Base-by-base conservation (phyloP, 2,113 vertebrate species). In the Eurystomus gularis region DNA sequence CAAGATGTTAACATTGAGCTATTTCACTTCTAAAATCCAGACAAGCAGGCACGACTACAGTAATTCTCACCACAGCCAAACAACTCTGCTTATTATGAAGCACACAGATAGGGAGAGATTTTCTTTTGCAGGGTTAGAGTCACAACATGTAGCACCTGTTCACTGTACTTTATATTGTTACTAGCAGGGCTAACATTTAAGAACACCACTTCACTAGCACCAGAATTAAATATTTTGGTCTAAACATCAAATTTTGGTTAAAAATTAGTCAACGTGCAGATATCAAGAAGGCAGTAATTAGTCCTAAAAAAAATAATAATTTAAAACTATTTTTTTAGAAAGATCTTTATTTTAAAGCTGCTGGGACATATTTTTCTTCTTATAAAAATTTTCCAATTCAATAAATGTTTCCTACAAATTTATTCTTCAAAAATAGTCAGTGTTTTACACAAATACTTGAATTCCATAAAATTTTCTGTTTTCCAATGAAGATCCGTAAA, bases 141-240 rank as follows among this genome's bases (percentile, higher is more conserved):
- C 15, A 23, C 19, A 16, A 14, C 15, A 52, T 4, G 7, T 28
- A 78, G 48, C 23, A 64, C n/a, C 28, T 58, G 14, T 44, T 76
- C 23, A 77, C 20, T 49, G 17, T 48, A 15, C 12, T 60, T 71
- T 61, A 42, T 37, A 46, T 35, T 75, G 44, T 26, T 28, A 71
- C 28, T 26, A 75, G 28, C 25, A 66, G 19, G 57, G 25, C 23
- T 65, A 70, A 69, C 54, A 73, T 54, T 75, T 40, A 78, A 57
- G 54, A 68, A 35, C 0, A 0, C 20, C 62, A 44, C 28, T 1
- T 0, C 12, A 33, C 12, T 5, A 66, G 64, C n/a, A 55, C 7
- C 25, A 55, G 51, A 49, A 61, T 17, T 25, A 60, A 60, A 10
- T 17, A 60, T 77, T 79, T 69, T 40, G 8, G 20, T 17, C 35